These are phyloP conservation scores for Spialia ferax DNA, from an alignment of 2,888 invertebrate genomes.

Conservation along the genomic window DNA sequence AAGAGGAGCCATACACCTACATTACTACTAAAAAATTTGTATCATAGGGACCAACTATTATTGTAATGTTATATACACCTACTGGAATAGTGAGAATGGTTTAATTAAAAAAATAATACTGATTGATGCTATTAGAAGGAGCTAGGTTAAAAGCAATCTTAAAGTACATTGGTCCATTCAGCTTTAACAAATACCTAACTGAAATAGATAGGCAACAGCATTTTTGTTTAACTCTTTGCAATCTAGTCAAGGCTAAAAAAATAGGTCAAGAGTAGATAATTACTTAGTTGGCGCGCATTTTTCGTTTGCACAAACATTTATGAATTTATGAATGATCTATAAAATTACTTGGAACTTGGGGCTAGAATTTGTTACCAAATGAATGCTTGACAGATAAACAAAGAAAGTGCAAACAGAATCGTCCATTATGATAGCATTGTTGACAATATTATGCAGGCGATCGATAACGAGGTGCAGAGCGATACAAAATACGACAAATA, in stretches of 20 bases:
- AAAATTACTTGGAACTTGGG: background rate
- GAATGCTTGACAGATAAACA: background rate
- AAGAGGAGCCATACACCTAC: too few species aligned
- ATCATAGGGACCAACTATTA: too few species aligned
- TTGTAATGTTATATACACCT: too few species aligned
- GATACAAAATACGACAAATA: background rate
- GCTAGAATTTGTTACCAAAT: background rate
- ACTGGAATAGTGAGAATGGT: too few species aligned
- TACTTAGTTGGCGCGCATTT: conserved; percentile 16
- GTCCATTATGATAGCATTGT: background rate
- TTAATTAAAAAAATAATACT: too few species aligned
- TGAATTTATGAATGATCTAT: background rate
- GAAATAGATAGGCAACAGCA: background rate
- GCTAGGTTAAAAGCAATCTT: too few species aligned
- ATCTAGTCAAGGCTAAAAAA: conserved; percentile 12
- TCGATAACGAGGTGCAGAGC: conserved; percentile 3
- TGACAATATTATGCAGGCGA: conserved; percentile 10
- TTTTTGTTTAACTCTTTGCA: background rate
- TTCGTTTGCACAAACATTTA: background rate
- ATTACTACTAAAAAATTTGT: too few species aligned
- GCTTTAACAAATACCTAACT: too few species aligned
- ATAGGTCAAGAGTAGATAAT: conserved; percentile 16
- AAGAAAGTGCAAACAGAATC: conserved; percentile 6
- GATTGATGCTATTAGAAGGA: too few species aligned
- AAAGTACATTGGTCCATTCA: too few species aligned